phyloP scores from a whole-genome alignment of 2,888 invertebrate species.

The Antitype chi region DNA sequence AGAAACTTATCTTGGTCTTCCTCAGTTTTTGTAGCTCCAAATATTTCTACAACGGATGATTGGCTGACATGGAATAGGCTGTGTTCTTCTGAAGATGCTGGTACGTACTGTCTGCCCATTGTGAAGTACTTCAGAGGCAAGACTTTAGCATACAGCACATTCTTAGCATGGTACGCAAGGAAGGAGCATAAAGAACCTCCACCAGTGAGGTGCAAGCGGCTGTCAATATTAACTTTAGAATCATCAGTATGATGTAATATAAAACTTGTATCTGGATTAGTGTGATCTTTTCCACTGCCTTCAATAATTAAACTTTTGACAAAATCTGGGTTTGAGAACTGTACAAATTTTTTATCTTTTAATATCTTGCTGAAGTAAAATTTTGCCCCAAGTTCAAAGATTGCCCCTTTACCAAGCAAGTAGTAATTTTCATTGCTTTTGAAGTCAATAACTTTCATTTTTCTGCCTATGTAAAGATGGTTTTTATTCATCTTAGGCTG shows the following conservation, averaged over 20 bases:
- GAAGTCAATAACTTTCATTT: constrained; percentile 90
- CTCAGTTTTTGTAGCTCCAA: constrained; percentile 89
- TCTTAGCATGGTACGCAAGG: constrained; percentile 93
- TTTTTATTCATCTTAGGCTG: constrained; percentile 79
- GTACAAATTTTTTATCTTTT: constrained; percentile 89
- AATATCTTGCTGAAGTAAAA: constrained; percentile 87
- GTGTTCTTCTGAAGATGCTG: constrained; percentile 80
- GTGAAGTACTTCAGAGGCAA: constrained; percentile 93
- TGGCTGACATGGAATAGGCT: constrained; percentile 93
- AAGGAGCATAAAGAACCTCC: constrained; percentile 94
- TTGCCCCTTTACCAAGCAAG: constrained; percentile 92
- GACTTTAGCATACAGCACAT: constrained; percentile 90
- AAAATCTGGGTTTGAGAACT: constrained; percentile 95
- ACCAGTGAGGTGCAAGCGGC: constrained; percentile 93
- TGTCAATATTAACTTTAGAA: constrained; percentile 88
- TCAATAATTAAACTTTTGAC: constrained; percentile 94
- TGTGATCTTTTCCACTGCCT: constrained; percentile 92
- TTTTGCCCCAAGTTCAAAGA: constrained; percentile 92
- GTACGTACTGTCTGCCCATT: constrained; percentile 93
- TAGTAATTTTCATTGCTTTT: constrained; percentile 91
- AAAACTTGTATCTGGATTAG: constrained; percentile 90
- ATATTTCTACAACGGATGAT: constrained; percentile 92
- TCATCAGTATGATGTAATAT: constrained; percentile 91
- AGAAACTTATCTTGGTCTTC: constrained; percentile 89
- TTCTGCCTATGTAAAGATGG: constrained; percentile 90